These are phyloP conservation scores for Corticium candelabrum DNA, from an alignment of 37 sponge, comb jelly and placozoan genomes.

Conservation along the genomic window DNA sequence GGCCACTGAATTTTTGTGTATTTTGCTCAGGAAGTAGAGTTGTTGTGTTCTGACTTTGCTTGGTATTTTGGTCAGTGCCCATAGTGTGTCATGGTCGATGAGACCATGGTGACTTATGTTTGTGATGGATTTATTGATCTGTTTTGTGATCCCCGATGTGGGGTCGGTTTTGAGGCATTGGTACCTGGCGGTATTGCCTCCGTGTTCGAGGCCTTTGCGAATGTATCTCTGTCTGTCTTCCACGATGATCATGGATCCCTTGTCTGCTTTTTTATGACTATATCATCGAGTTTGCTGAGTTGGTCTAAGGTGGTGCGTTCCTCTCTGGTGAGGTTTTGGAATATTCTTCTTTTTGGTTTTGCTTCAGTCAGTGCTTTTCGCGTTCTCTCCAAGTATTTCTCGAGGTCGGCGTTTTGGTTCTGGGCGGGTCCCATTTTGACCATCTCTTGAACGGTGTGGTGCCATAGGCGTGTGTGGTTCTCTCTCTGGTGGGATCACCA, in stretches of 20 bases:
- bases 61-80: not conserved
- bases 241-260: slow-evolving; percentile 17
- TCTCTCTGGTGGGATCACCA: no score
- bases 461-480: no score
- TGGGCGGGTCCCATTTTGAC: not conserved
- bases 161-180: slow-evolving; percentile 3
- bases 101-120: not conserved
- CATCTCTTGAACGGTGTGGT: no score
- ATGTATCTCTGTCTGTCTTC: slow-evolving; percentile 9
- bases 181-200: slow-evolving; percentile 10
- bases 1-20: slow-evolving; percentile 7
- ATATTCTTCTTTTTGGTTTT: slow-evolving; percentile 1
- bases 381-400: not conserved
- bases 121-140: not conserved
- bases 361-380: not conserved
- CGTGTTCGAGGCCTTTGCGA: slow-evolving; percentile 5
- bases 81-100: not conserved
- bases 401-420: not conserved
- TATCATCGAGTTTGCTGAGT: not conserved
- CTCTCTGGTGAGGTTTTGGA: slow-evolving; percentile 6
- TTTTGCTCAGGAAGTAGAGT: slow-evolving; percentile 7
- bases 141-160: not conserved
- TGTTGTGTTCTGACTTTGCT: not conserved
- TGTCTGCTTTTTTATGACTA: slow-evolving; percentile 32
- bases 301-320: slow-evolving; percentile 7